Base-by-base conservation (phyloP, 2,888 invertebrate species). In the Drosophila stalkeri region DNA sequence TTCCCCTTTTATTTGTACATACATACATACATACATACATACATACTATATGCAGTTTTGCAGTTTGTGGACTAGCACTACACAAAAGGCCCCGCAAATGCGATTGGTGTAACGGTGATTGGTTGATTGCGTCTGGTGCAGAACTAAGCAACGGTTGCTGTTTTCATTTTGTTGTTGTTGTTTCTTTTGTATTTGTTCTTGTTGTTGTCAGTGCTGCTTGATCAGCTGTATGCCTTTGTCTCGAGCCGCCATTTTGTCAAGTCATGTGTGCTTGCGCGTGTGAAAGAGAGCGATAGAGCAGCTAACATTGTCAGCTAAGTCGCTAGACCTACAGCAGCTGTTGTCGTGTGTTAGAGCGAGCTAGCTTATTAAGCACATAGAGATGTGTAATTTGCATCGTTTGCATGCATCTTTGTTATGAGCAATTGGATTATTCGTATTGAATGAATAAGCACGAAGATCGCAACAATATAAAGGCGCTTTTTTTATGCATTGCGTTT, bases 51-150 rank as follows among this genome's bases (percentile, higher is more conserved):
- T 61, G 61, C 37, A 41, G 43, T 35, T 51, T 51, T 52, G 35
- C 52, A 35, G 54, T 14, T 14, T 62, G 64, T 64, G 64, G 59
- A 49, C 59, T 64, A 59, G 59, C 23, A 60, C 65, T 65, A 65
- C 59, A 59, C 44, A 65, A 57, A 65, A n/a, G 63, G 56, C 46
- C 47, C 63, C 47, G 46, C 55, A 44, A 56, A 56, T 56, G 55
- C 56, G 55, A 46, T 55, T 64, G 63, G 63, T 64, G 63, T 47
- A 31, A 46, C 60, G 44, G 65, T 65, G 65, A 60, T 65, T 60
- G 59, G 47, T 59, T 65, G 35, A 39, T 65, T 65, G 60, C 60
- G 31, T 65, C 65, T 39, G 52, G 66, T 66, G 66, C 66, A 66
- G 31, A 66, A 47, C 66, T 66, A 66, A 66, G 66, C 47, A 61